Evolutionary conservation across 2,113 vertebrate species (phyloP), one percentile per base, ranked within the genome.

Genomic region (Lampris megalopsis): DNA sequence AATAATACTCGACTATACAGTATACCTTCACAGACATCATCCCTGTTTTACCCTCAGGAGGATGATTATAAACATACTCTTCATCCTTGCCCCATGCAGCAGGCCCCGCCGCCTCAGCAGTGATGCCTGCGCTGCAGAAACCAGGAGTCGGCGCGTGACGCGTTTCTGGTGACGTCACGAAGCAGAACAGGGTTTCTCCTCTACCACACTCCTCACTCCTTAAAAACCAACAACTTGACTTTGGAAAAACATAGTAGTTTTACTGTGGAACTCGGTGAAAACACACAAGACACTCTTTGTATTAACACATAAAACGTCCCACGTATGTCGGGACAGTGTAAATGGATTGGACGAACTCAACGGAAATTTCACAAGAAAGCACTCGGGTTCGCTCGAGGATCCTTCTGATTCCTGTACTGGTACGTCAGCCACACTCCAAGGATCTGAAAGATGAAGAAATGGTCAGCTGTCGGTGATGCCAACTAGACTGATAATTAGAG

Each of bases 381-480:
- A 71, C 97, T 97, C 4, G 97, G 97, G 74, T 98, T 98, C 48
- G 97, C 97, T 13, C 96, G 93, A 5, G 97, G 97, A 83, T 99
- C 97, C 82, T 98, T 99, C 91, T 98, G 97, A 91, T 98, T 99
- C 89, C 97, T 95, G 91, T 97, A 98, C 92, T 96, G 94, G 49
- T 97, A 97, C 0, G 97, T 98, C 83, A 98, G 92, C 97, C 97
- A 99, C 57, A 98, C 96, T 37, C 96, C 97, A 77, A 99, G 86
- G 87, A 99, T 97, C 97, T 99, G 89, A 79, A 92, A 93, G 47
- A 79, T 68, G 1, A 2, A 74, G 24, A 77, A 5, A 57, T 40
- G 63, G 63, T 71, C 9, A 77, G 36, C 10, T 37, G 64, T 6
- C 5, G 37, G 5, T 24, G 69, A 37, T 47, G 38, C 58, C 43